Evolutionary conservation across 2,113 vertebrate genomes (phyloP).

Genomic region (Archilochus colubris): DNA sequence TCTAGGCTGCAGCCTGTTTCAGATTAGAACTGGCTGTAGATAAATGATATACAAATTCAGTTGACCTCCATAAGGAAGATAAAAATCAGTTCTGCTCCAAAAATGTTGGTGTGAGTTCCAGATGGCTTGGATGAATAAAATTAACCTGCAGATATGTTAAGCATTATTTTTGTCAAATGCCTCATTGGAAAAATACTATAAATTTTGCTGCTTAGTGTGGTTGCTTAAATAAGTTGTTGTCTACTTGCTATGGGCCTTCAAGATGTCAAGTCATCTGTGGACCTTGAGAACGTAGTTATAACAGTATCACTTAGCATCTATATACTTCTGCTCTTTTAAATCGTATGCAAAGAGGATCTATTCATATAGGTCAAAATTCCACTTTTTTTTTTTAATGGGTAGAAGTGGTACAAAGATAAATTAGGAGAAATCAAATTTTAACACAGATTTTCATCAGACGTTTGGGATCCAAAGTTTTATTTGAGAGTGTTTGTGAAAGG

Average conservation of each 20-base stretch:
- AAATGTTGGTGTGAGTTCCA: not conserved
- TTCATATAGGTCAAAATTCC: not conserved
- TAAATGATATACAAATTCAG: not conserved
- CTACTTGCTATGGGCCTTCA: not conserved
- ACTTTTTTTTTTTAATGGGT: not conserved
- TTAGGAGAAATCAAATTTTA: not conserved
- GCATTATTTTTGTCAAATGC: not conserved
- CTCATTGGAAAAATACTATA: not conserved
- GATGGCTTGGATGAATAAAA: not conserved
- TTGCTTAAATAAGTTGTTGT: not conserved
- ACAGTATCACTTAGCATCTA: not conserved
- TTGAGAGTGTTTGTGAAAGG: not conserved
- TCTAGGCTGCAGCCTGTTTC: not conserved
- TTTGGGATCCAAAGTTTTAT: not conserved
- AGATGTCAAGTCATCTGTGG: not conserved
- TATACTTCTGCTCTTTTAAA: not conserved
- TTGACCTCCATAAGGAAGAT: not conserved
- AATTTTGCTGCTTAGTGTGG: not conserved
- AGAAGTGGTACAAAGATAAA: not conserved
- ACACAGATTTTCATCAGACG: not conserved
- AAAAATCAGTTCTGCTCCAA: not conserved
- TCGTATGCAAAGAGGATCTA: not conserved
- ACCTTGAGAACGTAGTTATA: not conserved
- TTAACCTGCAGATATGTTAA: not conserved
- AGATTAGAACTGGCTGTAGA: not conserved